Evolutionary conservation across 2,113 vertebrate genomes (phyloP).

Genomic region (Potamarius usumacintae): DNA sequence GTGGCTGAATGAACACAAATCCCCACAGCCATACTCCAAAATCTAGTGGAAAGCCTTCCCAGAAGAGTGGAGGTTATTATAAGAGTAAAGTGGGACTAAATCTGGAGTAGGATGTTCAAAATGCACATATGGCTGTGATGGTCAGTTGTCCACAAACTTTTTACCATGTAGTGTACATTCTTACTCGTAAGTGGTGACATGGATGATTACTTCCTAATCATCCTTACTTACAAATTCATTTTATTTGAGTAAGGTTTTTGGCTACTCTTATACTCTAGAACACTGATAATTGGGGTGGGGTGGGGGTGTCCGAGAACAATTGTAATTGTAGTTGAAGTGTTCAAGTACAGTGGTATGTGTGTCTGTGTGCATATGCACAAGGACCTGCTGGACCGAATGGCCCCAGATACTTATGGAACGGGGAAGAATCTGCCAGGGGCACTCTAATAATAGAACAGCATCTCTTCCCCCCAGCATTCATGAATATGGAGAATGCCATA

Average conservation of each 20-base stretch:
- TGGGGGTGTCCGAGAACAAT: not conserved
- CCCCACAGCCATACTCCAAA: not conserved
- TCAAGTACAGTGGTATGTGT: not conserved
- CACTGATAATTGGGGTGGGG: not conserved
- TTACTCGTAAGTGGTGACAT: not conserved
- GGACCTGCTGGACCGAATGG: conserved; percentile 25
- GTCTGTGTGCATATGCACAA: not conserved
- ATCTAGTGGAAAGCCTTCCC: not conserved
- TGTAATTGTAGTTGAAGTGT: not conserved
- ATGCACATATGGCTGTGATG: not conserved
- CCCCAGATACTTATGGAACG: conserved; percentile 18
- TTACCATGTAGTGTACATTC: not conserved
- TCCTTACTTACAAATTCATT: not conserved
- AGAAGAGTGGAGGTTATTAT: not conserved
- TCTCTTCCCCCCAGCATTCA: conserved; percentile 32
- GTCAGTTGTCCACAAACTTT: not conserved
- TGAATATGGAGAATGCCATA: conserved; percentile 32
- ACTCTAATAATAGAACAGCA: conserved; percentile 41
- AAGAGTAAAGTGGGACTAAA: not conserved
- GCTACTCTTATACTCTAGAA: not conserved
- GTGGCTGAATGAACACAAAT: not conserved
- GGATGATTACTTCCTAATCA: not conserved
- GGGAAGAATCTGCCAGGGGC: conserved; percentile 31
- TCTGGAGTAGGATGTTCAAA: not conserved
- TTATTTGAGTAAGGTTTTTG: not conserved